Evolutionary conservation across 2,888 invertebrate genomes (phyloP).

Genomic region (Perdita meconis): DNA sequence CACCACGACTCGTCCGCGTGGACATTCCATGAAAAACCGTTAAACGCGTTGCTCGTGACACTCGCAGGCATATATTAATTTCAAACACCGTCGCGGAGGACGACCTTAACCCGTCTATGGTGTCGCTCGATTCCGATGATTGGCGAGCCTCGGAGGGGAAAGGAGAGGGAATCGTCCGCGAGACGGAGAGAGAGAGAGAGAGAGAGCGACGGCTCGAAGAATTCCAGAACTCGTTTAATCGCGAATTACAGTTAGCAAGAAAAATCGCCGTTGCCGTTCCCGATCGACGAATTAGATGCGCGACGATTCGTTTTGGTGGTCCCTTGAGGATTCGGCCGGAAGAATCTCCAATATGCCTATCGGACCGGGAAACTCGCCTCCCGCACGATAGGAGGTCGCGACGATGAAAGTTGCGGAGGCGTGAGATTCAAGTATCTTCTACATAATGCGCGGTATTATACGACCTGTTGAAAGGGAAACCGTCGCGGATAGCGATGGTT

Average conservation of each 20-base stretch:
- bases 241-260: conserved; percentile 46
- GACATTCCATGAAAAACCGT: conserved; percentile 84
- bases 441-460: conserved; percentile 55
- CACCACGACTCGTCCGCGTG: conserved; percentile 65
- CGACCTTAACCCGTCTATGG: conserved; percentile 27
- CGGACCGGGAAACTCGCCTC: neutral
- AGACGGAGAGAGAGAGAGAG: neutral
- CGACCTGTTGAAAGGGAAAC: conserved; percentile 67
- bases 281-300: neutral
- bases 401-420: conserved; percentile 65
- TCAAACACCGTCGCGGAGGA: conserved; percentile 45
- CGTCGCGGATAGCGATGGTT: conserved; percentile 26
- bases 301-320: neutral
- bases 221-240: neutral
- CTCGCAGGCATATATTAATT: conserved; percentile 72
- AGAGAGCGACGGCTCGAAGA: neutral
- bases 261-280: conserved; percentile 26
- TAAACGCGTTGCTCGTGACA: conserved; percentile 77
- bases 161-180: neutral
- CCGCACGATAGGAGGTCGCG: conserved; percentile 23
- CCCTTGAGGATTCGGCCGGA: neutral
- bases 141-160: neutral
- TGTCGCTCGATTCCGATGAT: conserved; percentile 23
- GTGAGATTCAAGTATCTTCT: conserved; percentile 45
- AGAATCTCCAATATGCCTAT: conserved; percentile 23